Base-by-base conservation (phyloP, 1,140 invertebrate genomes). In the Belonocnema kinseyi region DNA sequence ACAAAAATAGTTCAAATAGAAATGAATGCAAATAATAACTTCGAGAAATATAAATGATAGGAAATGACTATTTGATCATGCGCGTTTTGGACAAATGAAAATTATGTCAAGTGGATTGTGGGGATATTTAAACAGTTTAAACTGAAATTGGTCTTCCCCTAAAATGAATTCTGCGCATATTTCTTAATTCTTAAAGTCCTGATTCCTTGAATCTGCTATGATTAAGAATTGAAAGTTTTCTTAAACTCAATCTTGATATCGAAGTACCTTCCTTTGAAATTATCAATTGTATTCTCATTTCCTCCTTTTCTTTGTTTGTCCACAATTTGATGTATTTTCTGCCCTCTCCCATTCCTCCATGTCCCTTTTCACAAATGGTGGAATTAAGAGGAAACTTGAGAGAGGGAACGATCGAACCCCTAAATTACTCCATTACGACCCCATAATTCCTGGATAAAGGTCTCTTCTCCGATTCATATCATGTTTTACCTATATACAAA, bases 281-380 rank as follows among this genome's bases (percentile, higher is more conserved):
- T 80, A 83, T 83, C 74, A 72, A 61, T 58, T 77, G 73, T 74
- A 79, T 73, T 81, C 77, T 74, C 77, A 79, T 77, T 72, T 74
- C 21, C 16, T 51, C 21, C 33, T 26, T 26, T 3, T 14, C 54
- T 71, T 73, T 79, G 71, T 77, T 19, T 51, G n/a, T 14, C 3
- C 16, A 21, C 19, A 16, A 40, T 66, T 66, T 33, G 26, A 66
- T 26, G 21, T 40, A 0, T 11, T 21, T 50, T 16, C 50, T n/a
- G 46, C 26, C 33, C 19, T 50, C 50, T 17, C 46, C 33, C 16
- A 66, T 33, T 33, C 14, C 4, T 33, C 21, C 14, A 33, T 66
- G 58, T 13, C 58, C 56, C 58, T 16, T 66, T 40, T 3, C 12
- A 21, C 21, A 61, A 61, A 61, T 61, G 19, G 33, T 61, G 33